Evolutionary conservation across 1,140 invertebrate genomes (phyloP).

Genomic region (Radopholus similis): DNA sequence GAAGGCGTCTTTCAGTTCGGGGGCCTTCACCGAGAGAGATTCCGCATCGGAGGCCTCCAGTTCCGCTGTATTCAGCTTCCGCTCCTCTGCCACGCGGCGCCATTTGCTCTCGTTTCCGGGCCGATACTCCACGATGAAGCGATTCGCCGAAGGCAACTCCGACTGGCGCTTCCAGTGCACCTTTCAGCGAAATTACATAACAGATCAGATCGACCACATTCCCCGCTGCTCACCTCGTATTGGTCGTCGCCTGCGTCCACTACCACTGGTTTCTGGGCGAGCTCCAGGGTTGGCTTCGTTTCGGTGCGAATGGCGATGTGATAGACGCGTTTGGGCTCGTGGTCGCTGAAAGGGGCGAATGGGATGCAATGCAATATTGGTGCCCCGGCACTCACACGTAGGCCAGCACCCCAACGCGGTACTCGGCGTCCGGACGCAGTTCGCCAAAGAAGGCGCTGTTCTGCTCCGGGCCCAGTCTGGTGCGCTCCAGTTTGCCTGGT

Average conservation of each 20-base stretch:
- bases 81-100: constrained; percentile 40
- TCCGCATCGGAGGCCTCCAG: no score
- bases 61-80: background rate
- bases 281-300: constrained; percentile 13
- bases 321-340: constrained; percentile 54
- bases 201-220: background rate
- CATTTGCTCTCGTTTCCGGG: constrained; percentile 54
- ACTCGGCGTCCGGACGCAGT: constrained; percentile 46
- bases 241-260: constrained; percentile 36
- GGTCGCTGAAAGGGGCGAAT: constrained; percentile 29
- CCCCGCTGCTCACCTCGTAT: constrained; percentile 33
- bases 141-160: constrained; percentile 9
- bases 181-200: background rate
- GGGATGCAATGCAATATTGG: no score
- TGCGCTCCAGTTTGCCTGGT: constrained; percentile 46
- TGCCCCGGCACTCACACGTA: constrained; percentile 39
- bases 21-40: constrained; percentile 29
- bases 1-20: constrained; percentile 44
- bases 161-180: constrained; percentile 57
- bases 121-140: constrained; percentile 52
- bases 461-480: constrained; percentile 38
- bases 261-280: constrained; percentile 47
- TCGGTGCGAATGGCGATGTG: constrained; percentile 36
- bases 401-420: constrained; percentile 55
- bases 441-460: constrained; percentile 44